Evolutionary conservation across 2,113 vertebrate species (phyloP), one percentile per base, ranked within the genome.

Genomic region (Daboia siamensis): DNA sequence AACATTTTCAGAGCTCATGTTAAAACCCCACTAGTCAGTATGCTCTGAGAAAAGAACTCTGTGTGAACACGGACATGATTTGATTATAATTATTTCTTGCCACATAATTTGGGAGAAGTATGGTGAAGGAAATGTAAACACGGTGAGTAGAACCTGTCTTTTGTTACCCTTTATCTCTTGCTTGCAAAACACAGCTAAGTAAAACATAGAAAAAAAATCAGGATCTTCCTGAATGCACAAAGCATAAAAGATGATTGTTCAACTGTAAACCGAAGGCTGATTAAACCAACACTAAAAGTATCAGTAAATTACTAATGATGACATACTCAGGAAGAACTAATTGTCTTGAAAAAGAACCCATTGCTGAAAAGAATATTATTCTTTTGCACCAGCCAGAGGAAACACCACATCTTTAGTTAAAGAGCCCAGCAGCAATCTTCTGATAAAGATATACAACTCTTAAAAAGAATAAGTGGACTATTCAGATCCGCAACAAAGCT

Each of bases 201-300:
- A 91, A 94, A 94, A 94, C 88, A 90, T 10, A 86, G 54, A 2
- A 91, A 93, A 94, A 93, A 94, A 93, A 26, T 17, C 26, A 90
- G n/a, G 20, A 74, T 94, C 80, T 88, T n/a, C 80, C 52, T 54
- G 51, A 90, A 88, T 54, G 52, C 51, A 90, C 74, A 61, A 93
- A 94, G 74, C 1, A 88, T 93, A 95, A 96, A 23, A n/a, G 48
- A 90, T 94, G 93, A 95, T 95, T 96, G 74, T 89, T 92, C 94
- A 96, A 92, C 74, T 69, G 92, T 13, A 93, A 91, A 93, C 91
- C 57, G 21, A 84, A 95, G 91, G 69, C 93, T 96, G 95, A 95
- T 96, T 96, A 95, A 91, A 91, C 95, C 94, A 96, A 89, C 95
- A 95, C 91, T 96, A 94, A 94, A 95, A 64, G 51, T 95, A 90